phyloP scores from a whole-genome alignment of 2,113 vertebrate species.

The Arvicanthis niloticus region DNA sequence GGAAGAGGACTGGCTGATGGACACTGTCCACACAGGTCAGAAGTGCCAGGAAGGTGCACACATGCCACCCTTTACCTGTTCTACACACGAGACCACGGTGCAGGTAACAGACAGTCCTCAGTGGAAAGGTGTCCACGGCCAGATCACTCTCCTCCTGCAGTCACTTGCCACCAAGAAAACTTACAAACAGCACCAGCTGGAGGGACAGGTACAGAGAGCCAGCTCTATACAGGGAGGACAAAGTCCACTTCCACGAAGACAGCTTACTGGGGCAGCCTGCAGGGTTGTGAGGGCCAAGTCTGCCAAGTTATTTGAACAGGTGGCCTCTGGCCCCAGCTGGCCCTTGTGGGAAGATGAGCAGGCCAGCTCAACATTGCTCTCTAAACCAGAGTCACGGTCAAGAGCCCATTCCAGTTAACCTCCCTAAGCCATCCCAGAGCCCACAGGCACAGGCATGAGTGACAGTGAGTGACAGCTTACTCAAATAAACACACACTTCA shows the following conservation, averaged over 20 bases:
- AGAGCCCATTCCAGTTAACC: rapidly evolving
- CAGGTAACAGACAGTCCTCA: neutral
- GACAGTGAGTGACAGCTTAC: too few relatives aligned
- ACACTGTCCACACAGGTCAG: neutral
- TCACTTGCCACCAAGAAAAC: too few relatives aligned
- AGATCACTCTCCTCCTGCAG: neutral
- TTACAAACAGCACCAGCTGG: neutral
- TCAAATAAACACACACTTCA: rapidly evolving
- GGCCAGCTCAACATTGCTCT: rapidly evolving
- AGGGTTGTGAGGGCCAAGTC: rapidly evolving
- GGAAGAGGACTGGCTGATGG: neutral
- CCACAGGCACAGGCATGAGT: neutral
- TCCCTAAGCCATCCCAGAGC: rapidly evolving
- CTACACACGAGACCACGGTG: rapidly evolving
- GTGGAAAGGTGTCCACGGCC: neutral
- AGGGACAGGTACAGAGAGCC: neutral
- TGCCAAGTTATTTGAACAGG: neutral
- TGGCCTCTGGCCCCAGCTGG: neutral
- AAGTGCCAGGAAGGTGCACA: rapidly evolving
- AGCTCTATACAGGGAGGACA: neutral
- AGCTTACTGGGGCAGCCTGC: rapidly evolving
- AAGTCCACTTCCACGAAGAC: neutral
- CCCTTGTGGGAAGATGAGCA: rapidly evolving
- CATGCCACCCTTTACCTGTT: neutral
- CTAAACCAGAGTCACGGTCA: neutral